phyloP scores from a whole-genome alignment of 2,113 vertebrate species.

The Neodon shergylaensis region DNA sequence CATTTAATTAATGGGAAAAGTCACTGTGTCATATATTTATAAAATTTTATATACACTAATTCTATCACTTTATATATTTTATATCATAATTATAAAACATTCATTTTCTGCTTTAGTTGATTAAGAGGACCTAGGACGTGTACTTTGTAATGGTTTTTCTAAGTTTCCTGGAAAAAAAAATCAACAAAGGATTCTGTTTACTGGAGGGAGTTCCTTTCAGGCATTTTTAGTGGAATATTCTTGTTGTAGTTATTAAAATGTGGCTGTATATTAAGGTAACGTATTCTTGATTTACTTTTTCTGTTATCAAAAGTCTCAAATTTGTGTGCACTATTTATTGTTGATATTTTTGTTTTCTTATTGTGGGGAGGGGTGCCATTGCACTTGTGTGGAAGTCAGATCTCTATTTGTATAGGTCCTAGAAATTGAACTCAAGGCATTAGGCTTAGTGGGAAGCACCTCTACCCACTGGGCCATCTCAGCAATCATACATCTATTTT shows the following conservation, averaged over 20 bases:
- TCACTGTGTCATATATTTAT: background rate
- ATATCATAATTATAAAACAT: slow-evolving; percentile 17
- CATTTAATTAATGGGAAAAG: slow-evolving; percentile 1
- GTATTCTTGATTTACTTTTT: slow-evolving; percentile 47
- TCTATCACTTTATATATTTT: background rate
- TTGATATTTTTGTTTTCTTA: background rate
- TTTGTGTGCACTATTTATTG: slow-evolving; percentile 3
- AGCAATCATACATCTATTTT: background rate
- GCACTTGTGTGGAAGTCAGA: background rate
- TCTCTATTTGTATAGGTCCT: background rate
- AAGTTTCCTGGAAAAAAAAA: slow-evolving; percentile 36
- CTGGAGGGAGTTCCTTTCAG: slow-evolving; percentile 39
- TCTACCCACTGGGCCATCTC: background rate
- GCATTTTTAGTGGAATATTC: slow-evolving; percentile 48
- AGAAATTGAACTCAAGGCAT: background rate
- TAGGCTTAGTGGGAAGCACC: background rate
- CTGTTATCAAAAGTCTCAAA: slow-evolving; percentile 9
- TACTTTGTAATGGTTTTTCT: slow-evolving; percentile 51
- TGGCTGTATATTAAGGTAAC: slow-evolving; percentile 11
- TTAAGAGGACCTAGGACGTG: background rate
- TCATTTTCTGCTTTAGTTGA: slow-evolving; percentile 43
- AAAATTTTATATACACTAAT: slow-evolving; percentile 33
- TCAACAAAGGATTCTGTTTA: slow-evolving; percentile 34
- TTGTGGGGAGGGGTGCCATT: background rate
- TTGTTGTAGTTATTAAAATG: slow-evolving; percentile 39